Base-by-base conservation (phyloP, 2,888 invertebrate genomes). In the Diarsia brunnea region DNA sequence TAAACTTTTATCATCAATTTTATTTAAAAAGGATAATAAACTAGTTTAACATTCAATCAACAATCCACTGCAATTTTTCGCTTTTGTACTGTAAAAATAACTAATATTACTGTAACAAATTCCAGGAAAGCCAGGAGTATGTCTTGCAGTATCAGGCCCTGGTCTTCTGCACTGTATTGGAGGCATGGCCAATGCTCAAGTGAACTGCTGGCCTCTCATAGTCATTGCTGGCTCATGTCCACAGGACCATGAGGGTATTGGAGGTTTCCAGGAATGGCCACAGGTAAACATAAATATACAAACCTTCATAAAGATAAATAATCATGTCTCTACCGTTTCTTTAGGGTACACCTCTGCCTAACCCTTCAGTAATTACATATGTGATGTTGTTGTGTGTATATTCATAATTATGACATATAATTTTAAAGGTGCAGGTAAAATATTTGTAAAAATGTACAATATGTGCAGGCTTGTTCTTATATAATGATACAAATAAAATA, bases 151-250 rank as follows among this genome's bases (percentile, higher is more conserved):
- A 16, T 99, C 99, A 4, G 99, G 99, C 0, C 99, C 99, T 1
- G 99, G 99, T 19, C 95, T 99, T 12, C 96, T 99, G 4, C 99
- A 99, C 94, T 98, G 98, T 55, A 97, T 98, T 73, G 99, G 98
- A 72, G 99, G 99, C 45, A 98, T 99, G 98, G 99, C 99, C 21
- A 99, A 99, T 96, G 99, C 99, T 4, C 99, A 99, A 94, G 97
- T 99, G 8, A 99, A 99, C 94, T 98, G 98, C 92, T 99, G 99
- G 99, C 99, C 99, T 0, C 94, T 99, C 67, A 91, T 99, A 58
- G 98, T 99, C 7, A 97, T 99, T 82, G 99, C 98, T 27, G 99
- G 99, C 2, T 98, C 99, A 0, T 98, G 98, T 88, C 98, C 99
- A 24, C 97, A 98, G 90, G 98, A 99, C 93, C 99, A 99, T 92